Evolutionary conservation across 2,888 invertebrate genomes (phyloP).

Genomic region (Lasioglossum zephyrum): DNA sequence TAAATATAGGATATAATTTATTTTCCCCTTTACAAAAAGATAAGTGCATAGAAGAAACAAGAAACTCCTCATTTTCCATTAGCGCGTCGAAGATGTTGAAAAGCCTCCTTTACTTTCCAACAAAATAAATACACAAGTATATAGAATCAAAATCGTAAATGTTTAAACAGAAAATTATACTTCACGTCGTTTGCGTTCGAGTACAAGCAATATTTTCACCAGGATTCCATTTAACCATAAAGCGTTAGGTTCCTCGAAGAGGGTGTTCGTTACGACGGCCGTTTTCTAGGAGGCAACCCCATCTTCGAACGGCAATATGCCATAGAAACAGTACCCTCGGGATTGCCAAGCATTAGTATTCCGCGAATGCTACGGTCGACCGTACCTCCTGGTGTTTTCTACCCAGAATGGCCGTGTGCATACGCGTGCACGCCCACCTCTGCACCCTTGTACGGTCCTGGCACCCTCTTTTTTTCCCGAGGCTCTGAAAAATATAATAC

Average conservation of each 20-base stretch:
- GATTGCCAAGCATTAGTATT: conserved; percentile 77
- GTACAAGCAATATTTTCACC: neutral
- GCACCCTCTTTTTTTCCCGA: conserved; percentile 32
- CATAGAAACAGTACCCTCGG: conserved; percentile 73
- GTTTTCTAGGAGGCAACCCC: conserved; percentile 42
- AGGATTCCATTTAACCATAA: conserved; percentile 1
- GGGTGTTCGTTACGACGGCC: conserved; percentile 55
- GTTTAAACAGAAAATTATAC: neutral
- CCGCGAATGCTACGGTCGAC: conserved; percentile 68
- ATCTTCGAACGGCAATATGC: conserved; percentile 74
- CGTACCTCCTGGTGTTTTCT: conserved; percentile 75
- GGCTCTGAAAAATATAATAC: conserved; percentile 62
- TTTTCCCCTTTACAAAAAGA: too few species aligned
- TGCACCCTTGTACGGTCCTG: conserved; percentile 30
- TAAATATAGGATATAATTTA: too few species aligned
- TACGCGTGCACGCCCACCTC: conserved; percentile 11
- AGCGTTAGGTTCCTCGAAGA: conserved; percentile 9
- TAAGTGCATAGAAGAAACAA: too few species aligned
- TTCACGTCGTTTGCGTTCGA: neutral
- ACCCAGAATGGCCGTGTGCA: conserved; percentile 43
- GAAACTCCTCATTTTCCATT: too few species aligned
- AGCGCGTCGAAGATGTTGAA: too few species aligned
- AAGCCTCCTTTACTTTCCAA: too few species aligned
- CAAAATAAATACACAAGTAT: too few species aligned
- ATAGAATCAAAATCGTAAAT: neutral